phyloP scores from a whole-genome alignment of 2,797 vertebrate species.

The Hypotaenidia okinawae region DNA sequence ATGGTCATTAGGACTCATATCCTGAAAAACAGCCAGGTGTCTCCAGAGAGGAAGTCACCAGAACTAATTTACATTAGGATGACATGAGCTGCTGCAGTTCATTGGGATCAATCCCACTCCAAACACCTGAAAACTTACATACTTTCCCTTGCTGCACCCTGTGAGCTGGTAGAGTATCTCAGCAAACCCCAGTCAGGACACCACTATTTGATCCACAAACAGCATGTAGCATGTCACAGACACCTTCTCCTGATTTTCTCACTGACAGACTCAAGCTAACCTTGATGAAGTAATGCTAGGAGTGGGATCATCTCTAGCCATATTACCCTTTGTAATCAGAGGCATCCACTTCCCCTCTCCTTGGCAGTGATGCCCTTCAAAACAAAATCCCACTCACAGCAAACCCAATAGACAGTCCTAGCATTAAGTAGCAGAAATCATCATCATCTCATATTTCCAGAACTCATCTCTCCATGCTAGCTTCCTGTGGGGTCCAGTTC shows the following conservation, averaged over 20 bases:
- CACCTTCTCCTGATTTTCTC: background rate
- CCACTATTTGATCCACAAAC: background rate
- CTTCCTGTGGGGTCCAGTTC: fast-evolving
- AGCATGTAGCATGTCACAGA: background rate
- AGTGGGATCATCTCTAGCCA: background rate
- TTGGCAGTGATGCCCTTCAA: background rate
- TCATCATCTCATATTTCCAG: background rate
- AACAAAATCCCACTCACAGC: background rate
- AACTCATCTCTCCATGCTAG: fast-evolving
- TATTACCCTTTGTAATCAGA: background rate
- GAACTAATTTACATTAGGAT: background rate
- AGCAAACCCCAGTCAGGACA: background rate
- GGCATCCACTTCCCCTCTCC: background rate
- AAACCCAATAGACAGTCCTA: background rate
- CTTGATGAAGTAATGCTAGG: background rate
- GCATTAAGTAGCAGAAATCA: background rate
- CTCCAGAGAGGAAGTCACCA: background rate
- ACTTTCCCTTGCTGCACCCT: background rate
- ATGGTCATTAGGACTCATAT: background rate
- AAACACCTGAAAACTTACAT: background rate
- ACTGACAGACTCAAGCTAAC: background rate
- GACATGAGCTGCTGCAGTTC: background rate
- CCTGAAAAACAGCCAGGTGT: background rate
- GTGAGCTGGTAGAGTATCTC: background rate
- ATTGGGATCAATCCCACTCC: background rate